Conservation (phyloP, 2,113 vertebrate genomes). For the Campylorhamphus procurvoides region DNA sequence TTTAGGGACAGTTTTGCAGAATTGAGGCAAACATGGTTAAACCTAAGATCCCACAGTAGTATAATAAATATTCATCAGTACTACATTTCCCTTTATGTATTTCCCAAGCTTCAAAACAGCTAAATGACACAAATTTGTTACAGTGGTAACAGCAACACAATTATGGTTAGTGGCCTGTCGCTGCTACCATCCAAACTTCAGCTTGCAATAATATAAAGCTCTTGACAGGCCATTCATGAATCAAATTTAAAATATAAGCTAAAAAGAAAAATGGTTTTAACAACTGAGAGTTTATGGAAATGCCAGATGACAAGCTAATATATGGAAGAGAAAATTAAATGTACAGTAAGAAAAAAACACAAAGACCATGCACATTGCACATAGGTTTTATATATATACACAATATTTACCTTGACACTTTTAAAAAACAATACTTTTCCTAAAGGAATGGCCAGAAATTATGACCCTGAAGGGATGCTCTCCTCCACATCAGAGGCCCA, state of each 20-base stretch:
- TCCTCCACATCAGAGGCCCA: not conserved
- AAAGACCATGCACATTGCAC: accelerated
- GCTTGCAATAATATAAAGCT: constrained; percentile 40
- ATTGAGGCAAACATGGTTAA: constrained; percentile 19
- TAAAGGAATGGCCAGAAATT: not conserved
- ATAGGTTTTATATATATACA: not conserved
- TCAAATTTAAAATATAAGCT: constrained; percentile 34
- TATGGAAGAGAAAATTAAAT: not conserved
- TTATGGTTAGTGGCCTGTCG: constrained; percentile 65
- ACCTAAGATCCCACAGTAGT: constrained; percentile 12
- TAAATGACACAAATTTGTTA: constrained; percentile 62
- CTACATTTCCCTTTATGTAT: constrained; percentile 30
- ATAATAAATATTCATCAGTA: constrained; percentile 38
- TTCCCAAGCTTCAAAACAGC: constrained; percentile 60
- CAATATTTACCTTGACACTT: not conserved
- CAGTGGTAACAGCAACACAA: constrained; percentile 58
- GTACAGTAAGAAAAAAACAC: not conserved
- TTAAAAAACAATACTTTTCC: not conserved
- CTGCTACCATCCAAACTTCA: constrained; percentile 53
- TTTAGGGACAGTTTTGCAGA: constrained; percentile 29
- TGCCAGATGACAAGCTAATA: not conserved
- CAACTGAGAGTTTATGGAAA: not conserved
- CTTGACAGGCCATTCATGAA: constrained; percentile 54
- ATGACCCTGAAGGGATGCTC: not conserved
- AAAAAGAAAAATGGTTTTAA: constrained; percentile 22